Evolutionary conservation across 2,888 invertebrate genomes (phyloP), one percentile per base, ranked within the genome.

Genomic region (Adineta ricciae): DNA sequence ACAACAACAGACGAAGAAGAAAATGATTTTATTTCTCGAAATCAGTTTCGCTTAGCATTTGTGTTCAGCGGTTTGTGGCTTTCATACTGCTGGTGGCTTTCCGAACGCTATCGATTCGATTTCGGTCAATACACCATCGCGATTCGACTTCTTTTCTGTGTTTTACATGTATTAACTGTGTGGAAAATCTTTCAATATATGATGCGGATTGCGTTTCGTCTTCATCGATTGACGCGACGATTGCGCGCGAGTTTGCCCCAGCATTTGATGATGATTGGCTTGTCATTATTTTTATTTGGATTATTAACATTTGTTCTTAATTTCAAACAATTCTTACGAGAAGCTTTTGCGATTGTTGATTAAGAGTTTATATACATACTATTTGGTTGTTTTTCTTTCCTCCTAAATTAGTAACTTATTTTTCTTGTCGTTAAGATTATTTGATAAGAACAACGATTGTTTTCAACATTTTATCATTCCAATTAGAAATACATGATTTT

Each of bases 171-270:
- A 11, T 78, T 78, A 78, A 41, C 78, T 11, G 41, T 78, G 41
- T 78, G 78, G 78, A 78, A 41, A 78, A 24, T 78, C 24, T 78
- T 78, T 41, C 78, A 78, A 78, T 78, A 78, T 78, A 78, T 78
- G 7, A 78, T 78, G 2, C 38, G 38, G 41, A 2, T 78, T 38
- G 41, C 41, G 3, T n/a, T 41, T 78, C 78, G 78, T 41, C 16
- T 36, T 24, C n/a, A 78, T 78, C 41, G 41, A 21, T 41, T 78
- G 1, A 41, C 11, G 11, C 21, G 41, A 78, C 38, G 38, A 41
- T 32, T 78, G n/a, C 78, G 78, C 24, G 41, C 41, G 11, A 21
- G 3, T 41, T 41, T 78, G 16, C 41, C 78, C 24, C 24, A 14
- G 9, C 78, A 78, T 41, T 41, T 78, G 41, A 41, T 32, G 0